Percentiles rank a stretch among this genome's conserved stretches.
These are phyloP conservation scores for Polyodon spathula DNA, from an alignment of 2,113 vertebrate genomes.

Conservation along the genomic window DNA sequence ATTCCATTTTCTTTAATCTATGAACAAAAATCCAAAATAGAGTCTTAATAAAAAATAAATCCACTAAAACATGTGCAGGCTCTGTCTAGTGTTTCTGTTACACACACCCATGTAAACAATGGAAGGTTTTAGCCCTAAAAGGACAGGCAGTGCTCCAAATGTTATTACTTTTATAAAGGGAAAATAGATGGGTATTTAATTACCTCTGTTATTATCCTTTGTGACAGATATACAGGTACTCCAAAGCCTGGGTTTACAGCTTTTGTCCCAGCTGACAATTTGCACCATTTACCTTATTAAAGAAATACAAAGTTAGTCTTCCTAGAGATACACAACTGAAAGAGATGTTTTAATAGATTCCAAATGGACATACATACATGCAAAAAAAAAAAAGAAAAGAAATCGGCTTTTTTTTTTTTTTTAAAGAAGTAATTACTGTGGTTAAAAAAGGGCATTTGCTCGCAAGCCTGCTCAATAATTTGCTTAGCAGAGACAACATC, in stretches of 20 bases:
- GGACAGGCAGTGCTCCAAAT: constrained; percentile 45
- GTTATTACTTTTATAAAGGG: constrained; percentile 31
- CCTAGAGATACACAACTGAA: constrained; percentile 25
- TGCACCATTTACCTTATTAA: constrained; percentile 16
- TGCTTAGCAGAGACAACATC: no score
- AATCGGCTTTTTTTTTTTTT: not conserved
- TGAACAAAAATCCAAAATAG: constrained; percentile 7
- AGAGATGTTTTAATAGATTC: constrained; percentile 17
- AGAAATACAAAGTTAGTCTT: constrained; percentile 30
- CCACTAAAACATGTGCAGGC: constrained; percentile 42
- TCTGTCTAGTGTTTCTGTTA: constrained; percentile 45
- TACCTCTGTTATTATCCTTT: constrained; percentile 49
- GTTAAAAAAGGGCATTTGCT: no score
- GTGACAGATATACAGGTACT: constrained; percentile 12
- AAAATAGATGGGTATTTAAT: constrained; percentile 44
- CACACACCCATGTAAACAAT: constrained; percentile 58
- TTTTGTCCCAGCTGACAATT: constrained; percentile 14
- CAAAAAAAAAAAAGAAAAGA: no score
- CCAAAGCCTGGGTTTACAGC: constrained; percentile 2
- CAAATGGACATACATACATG: not conserved
- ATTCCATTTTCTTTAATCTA: constrained; percentile 1
- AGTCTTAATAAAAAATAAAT: constrained; percentile 26
- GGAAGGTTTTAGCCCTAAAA: constrained; percentile 60
- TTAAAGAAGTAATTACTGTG: no score
- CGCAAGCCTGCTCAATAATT: no score